Evolutionary conservation across 2,113 vertebrate species (phyloP).

Genomic region (Potamarius usumacintae): DNA sequence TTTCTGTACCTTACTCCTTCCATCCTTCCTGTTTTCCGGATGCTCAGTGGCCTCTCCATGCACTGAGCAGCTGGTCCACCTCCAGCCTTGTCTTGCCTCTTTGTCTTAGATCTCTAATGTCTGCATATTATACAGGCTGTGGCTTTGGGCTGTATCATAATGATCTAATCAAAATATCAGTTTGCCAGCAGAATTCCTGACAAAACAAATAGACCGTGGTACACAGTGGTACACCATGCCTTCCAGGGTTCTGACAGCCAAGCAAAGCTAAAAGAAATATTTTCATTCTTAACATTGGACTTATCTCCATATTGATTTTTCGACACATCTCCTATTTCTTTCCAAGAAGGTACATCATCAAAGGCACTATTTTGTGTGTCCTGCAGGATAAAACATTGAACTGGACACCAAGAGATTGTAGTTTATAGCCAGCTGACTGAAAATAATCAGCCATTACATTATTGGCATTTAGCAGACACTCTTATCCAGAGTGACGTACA

Average conservation of each 20-base stretch:
- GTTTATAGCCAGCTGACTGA: not conserved
- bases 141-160: constrained; percentile 48
- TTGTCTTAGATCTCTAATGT: constrained; percentile 37
- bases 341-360: constrained; percentile 17
- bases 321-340: constrained; percentile 28
- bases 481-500: too few relatives aligned
- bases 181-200: constrained; percentile 47
- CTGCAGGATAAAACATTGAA: constrained; percentile 7
- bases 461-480: not conserved
- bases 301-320: constrained; percentile 31
- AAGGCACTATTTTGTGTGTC: not conserved
- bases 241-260: constrained; percentile 49
- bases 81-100: not conserved
- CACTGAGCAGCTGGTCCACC: constrained; percentile 2
- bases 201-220: constrained; percentile 58
- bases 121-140: constrained; percentile 35
- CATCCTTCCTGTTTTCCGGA: constrained; percentile 5
- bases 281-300: constrained; percentile 42
- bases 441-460: constrained; percentile 12
- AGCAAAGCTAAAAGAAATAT: constrained; percentile 57
- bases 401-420: not conserved
- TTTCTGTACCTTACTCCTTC: constrained; percentile 3
- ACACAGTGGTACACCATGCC: constrained; percentile 51
- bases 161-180: constrained; percentile 60
- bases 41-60: constrained; percentile 9